Percentiles rank a stretch among this genome's conserved stretches.
phyloP scores from a whole-genome alignment of 1,140 invertebrate genomes.

The Anastrepha ludens region DNA sequence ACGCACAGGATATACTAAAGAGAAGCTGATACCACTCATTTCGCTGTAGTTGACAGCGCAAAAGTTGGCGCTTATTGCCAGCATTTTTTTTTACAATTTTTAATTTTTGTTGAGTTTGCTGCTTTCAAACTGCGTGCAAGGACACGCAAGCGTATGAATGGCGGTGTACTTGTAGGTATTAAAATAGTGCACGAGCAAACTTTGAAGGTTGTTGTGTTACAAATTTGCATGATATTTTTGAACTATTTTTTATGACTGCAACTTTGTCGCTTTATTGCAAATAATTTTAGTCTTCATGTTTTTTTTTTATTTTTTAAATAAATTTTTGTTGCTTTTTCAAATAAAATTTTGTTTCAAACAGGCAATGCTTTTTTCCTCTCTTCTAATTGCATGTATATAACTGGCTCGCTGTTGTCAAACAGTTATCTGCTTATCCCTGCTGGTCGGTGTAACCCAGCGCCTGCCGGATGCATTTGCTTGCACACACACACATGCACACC shows the following conservation, averaged over 20 bases:
- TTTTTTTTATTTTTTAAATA: background rate
- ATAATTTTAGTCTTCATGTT: background rate
- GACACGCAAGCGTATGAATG: background rate
- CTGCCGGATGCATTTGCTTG: background rate
- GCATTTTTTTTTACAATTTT: constrained; percentile 5
- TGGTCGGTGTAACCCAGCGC: background rate
- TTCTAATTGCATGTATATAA: background rate
- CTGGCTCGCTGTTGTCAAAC: background rate
- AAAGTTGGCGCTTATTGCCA: constrained; percentile 45
- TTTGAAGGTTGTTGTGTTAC: constrained; percentile 24
- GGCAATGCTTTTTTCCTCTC: background rate
- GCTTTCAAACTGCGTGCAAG: background rate
- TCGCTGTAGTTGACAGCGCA: constrained; percentile 32
- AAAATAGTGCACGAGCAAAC: background rate
- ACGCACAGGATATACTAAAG: constrained; percentile 22
- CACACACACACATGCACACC: background rate
- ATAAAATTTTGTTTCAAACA: background rate
- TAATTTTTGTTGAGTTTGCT: constrained; percentile 40
- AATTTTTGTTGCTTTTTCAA: background rate
- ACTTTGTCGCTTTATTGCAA: constrained; percentile 27
- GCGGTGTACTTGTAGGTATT: background rate
- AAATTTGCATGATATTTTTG: background rate
- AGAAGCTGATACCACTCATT: background rate
- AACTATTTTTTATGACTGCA: background rate
- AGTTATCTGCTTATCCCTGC: background rate